Base-by-base conservation (phyloP, 1,140 invertebrate genomes). In the Dinoponera quadriceps region DNA sequence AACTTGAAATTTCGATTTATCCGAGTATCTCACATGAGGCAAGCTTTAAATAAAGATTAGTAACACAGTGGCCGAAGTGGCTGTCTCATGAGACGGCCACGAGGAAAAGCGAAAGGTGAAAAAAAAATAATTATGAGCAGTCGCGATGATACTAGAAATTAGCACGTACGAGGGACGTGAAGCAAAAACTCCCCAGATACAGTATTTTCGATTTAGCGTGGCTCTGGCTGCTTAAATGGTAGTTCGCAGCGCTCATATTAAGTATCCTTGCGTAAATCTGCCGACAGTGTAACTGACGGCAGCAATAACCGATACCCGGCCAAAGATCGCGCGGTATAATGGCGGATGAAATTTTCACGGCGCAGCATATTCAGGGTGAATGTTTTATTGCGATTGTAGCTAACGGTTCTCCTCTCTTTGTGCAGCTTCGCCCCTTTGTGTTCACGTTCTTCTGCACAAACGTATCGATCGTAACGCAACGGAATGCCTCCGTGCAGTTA, bases 301-400 rank as follows among this genome's bases (percentile, higher is more conserved):
- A 72, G 75, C 73, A 88, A 88, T 90, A 90, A 91, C 85, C 88
- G 88, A 91, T 91, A 90, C 82, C 74, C 83, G 86, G 74, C 85
- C 77, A 84, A 91, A 91, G 88, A 92, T 91, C 88, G 88, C 72
- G 63, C 33, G 83, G 85, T 83, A 90, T 92, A 92, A 92, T 90
- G 85, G 89, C 55, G 87, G 83, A 91, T 92, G 84, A 91, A 93
- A 93, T 93, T 93, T 93, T 92, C 89, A 92, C 92, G 85, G 86
- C 88, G 62, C 77, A 77, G 85, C 89, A 92, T 90, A 91, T 92
- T 90, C 88, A 84, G 78, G 90, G 87, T 90, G 90, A 93, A 92
- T 93, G 90, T 92, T 93, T 92, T 90, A 92, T 92, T 88, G 87
- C 63, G 83, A 80, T 86, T 88, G 82, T 85, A 85, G 77, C 85